Conservation (phyloP, 2,888 invertebrate genomes). For the Melanargia galathea region DNA sequence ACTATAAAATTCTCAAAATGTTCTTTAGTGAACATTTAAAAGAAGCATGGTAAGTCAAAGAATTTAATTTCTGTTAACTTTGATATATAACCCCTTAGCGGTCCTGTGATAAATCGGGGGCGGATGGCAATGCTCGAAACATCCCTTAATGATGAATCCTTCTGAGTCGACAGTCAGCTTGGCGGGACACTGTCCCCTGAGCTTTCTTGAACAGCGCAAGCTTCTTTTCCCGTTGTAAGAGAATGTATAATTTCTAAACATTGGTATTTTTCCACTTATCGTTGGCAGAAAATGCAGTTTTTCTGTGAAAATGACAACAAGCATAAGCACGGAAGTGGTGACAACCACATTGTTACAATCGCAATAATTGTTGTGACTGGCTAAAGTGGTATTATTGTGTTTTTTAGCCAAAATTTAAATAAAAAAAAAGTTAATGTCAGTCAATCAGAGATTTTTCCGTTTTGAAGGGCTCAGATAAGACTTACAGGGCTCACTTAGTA, state of each 20-base stretch:
- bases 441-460: too few species aligned
- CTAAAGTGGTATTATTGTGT: too few species aligned
- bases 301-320: background rate
- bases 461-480: too few species aligned
- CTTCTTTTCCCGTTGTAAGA: slow-evolving; percentile 30
- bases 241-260: slow-evolving; percentile 14
- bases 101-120: slow-evolving; percentile 38
- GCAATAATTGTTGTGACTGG: too few species aligned
- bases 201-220: slow-evolving; percentile 44
- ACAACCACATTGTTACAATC: too few species aligned
- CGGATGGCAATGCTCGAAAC: slow-evolving; percentile 39
- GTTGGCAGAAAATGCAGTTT: slow-evolving; percentile 5
- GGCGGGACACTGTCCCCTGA: slow-evolving; percentile 40
- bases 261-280: background rate
- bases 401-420: too few species aligned
- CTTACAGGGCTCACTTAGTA: too few species aligned
- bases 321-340: background rate
- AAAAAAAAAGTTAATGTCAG: too few species aligned
- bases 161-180: slow-evolving; percentile 40
- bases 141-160: slow-evolving; percentile 31
- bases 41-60: background rate
- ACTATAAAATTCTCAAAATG: too few species aligned
- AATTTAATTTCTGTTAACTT: background rate
- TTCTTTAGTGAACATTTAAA: background rate
- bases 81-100: slow-evolving; percentile 31